Conservation (phyloP, 2,888 invertebrate species). For the Stenotaenia linearis region DNA sequence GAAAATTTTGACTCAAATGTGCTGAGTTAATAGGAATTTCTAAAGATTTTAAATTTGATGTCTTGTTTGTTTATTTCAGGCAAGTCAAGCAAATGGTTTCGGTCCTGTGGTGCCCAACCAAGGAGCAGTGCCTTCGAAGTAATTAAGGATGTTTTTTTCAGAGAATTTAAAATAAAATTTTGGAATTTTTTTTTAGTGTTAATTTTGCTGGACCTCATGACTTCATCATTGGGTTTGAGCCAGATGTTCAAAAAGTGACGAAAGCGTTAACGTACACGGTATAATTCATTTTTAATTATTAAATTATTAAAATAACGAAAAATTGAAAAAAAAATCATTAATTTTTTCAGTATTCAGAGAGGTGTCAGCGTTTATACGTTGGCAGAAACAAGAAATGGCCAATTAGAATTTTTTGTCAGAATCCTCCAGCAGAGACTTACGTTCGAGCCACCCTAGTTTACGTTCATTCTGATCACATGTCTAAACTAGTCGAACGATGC, state of each 20-base stretch:
- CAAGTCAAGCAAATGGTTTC: not conserved
- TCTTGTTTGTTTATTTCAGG: not conserved
- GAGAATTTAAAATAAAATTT: no score
- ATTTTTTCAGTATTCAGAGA: not conserved
- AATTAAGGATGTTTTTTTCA: not conserved
- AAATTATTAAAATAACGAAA: no score
- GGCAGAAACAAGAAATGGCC: not conserved
- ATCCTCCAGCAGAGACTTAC: not conserved
- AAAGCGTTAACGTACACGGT: not conserved
- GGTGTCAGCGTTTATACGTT: not conserved
- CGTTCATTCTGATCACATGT: not conserved
- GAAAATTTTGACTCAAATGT: no score
- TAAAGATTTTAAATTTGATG: not conserved
- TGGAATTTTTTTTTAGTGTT: no score
- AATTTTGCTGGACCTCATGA: not conserved
- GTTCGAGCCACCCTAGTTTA: not conserved
- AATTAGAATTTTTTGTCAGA: not conserved
- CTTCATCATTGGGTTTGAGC: not conserved
- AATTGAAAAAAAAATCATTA: no score
- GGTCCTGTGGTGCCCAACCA: not conserved
- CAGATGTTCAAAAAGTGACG: not conserved
- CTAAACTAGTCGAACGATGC: not conserved
- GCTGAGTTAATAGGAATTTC: no score
- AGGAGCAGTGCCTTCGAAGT: not conserved
- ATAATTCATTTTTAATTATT: not conserved